Evolutionary conservation across 2,113 vertebrate species (phyloP), one percentile per base, ranked within the genome.

Genomic region (Clarias gariepinus): DNA sequence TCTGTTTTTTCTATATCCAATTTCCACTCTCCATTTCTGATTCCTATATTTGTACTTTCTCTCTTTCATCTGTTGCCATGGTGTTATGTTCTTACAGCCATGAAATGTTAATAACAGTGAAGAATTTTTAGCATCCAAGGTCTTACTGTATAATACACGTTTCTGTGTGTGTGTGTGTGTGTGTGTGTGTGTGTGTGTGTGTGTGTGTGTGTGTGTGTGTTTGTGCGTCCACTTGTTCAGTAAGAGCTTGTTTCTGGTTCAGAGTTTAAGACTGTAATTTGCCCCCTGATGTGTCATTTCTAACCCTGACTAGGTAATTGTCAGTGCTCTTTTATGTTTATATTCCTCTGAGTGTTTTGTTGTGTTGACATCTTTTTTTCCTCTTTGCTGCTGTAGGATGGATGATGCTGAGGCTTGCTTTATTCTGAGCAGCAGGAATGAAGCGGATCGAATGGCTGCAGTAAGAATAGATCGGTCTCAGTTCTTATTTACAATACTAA

Each of bases 351-450:
- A 89, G 88, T 84, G 78, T 11, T 86, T 4, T 9, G 68, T 74
- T 85, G 52, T 84, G 61, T 91, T 82, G 63, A 63, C 30, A 63
- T 69, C 87, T 61, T 23, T 69, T 58, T 87, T 91, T 87, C n/a
- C 19, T 7, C 4, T 64, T 53, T 6, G 64, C 28, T 57, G 69
- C 10, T 91, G 55, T 93, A 99, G 98, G 92, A 98, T 99, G 97
- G 97, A 98, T 60, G 96, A 98, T 86, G 98, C 98, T 5, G 97
- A 99, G 85, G 98, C 97, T 84, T 99, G 98, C 92, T 99, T 99
- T 83, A 99, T 99, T 88, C 92, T 99, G 82, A 99, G 98, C 92
- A 99, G 97, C 87, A 96, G 98, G 41, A 98, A 96, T 30, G 98
- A 99, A 92, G 97, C 97, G 68, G 98, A 99, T 91, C 95, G 98